Percentiles rank a stretch among this genome's conserved stretches.
Conservation (phyloP, 2,113 vertebrate genomes). For the Chaenogobius annularis region DNA sequence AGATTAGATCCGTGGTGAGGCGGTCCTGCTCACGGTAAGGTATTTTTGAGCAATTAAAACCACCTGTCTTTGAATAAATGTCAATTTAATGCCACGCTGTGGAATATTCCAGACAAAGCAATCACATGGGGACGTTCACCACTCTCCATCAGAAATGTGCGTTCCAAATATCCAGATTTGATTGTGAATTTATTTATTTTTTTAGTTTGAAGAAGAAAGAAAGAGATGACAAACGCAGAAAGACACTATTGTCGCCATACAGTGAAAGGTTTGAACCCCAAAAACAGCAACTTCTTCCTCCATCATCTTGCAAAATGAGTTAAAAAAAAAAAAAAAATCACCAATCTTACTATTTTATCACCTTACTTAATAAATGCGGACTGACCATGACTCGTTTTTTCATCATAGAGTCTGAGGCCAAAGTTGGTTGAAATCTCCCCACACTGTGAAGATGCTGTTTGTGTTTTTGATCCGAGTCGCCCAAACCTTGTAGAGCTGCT, state of each 20-base stretch:
- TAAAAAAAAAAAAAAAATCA: no score
- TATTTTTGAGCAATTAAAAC: no score
- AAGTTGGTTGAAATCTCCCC: background rate
- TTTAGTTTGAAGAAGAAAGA: background rate
- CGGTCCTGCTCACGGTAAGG: no score
- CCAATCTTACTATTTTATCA: no score
- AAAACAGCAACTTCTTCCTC: background rate
- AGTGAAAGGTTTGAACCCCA: background rate
- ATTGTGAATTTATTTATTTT: background rate
- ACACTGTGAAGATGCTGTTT: background rate
- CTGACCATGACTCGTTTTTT: background rate
- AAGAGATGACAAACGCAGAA: background rate
- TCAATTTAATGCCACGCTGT: no score
- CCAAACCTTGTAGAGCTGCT: slow-evolving; percentile 12
- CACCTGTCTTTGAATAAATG: no score
- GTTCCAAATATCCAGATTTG: background rate
- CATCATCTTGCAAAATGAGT: background rate
- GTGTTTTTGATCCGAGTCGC: background rate
- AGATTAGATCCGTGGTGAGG: no score
- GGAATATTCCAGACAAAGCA: no score
- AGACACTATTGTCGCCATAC: background rate
- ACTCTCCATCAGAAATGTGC: no score
- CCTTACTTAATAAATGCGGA: background rate
- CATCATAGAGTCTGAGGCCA: background rate
- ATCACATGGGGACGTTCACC: no score